Conservation (phyloP, 1,140 invertebrate species). For the Lineus longissimus region DNA sequence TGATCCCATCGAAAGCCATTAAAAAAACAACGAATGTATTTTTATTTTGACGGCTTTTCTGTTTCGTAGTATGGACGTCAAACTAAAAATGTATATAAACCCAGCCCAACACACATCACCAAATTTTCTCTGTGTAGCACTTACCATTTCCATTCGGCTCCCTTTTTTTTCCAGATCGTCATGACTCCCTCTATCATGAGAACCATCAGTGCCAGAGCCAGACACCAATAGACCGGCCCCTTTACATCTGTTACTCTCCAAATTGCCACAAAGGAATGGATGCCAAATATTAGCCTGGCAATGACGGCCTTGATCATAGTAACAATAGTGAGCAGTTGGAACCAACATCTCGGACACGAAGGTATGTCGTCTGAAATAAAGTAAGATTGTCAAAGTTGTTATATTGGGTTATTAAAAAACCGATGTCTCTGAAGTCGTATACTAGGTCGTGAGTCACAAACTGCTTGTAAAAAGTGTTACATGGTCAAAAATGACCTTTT, state of each 20-base stretch:
- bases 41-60: too few species aligned
- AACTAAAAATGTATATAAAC: too few species aligned
- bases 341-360: not conserved
- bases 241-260: constrained; percentile 32
- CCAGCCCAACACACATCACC: too few species aligned
- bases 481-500: too few species aligned
- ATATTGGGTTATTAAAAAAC: too few species aligned
- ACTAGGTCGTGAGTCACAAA: too few species aligned
- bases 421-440: too few species aligned
- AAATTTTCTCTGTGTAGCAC: constrained; percentile 5
- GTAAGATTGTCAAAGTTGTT: too few species aligned
- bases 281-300: constrained; percentile 31
- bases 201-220: constrained; percentile 26
- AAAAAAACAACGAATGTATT: too few species aligned
- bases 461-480: too few species aligned
- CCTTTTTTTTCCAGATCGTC: constrained; percentile 31
- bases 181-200: constrained; percentile 32
- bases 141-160: constrained; percentile 42
- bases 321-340: constrained; percentile 12
- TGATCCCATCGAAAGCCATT: too few species aligned
- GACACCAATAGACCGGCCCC: constrained; percentile 30
- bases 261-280: constrained; percentile 37
- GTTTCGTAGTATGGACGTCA: too few species aligned
- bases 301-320: constrained; percentile 32
- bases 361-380: constrained; percentile 2